Conservation (phyloP, 2,113 vertebrate genomes). For the Rhynchopsitta pachyrhyncha region DNA sequence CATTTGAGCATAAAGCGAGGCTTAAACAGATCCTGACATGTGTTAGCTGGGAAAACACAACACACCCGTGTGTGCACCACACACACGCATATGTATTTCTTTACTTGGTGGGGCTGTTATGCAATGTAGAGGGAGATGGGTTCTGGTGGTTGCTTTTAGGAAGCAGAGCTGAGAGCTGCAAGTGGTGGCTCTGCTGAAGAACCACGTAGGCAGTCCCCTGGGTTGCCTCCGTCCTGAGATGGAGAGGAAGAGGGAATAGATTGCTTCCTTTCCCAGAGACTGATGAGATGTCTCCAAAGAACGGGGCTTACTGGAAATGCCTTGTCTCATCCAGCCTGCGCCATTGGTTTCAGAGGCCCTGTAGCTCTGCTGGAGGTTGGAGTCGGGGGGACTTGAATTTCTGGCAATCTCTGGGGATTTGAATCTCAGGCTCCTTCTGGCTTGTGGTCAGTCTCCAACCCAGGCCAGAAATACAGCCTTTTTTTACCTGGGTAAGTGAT, state of each 20-base stretch:
- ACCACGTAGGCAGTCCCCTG: not conserved
- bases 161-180: not conserved
- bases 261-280: not conserved
- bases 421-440: not conserved
- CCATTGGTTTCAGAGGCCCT: accelerated
- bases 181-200: not conserved
- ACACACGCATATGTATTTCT: not conserved
- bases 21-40: conserved; percentile 75
- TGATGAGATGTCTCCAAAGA: not conserved
- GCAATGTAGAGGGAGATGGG: not conserved
- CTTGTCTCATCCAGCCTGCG: not conserved
- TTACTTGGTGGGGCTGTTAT: not conserved
- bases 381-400: not conserved
- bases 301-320: not conserved
- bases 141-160: not conserved
- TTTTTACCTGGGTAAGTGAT: not conserved
- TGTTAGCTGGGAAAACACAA: conserved; percentile 71
- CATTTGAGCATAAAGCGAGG: conserved; percentile 76
- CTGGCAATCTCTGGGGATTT: not conserved
- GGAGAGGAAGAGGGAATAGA: not conserved
- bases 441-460: not conserved
- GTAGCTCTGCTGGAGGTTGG: not conserved
- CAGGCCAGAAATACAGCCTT: not conserved
- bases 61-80: not conserved
- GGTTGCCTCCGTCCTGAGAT: not conserved